Percentiles rank a stretch among this genome's conserved stretches.
Evolutionary conservation across 2,888 invertebrate genomes (phyloP).

Genomic region (Tubiluchus corallicola): DNA sequence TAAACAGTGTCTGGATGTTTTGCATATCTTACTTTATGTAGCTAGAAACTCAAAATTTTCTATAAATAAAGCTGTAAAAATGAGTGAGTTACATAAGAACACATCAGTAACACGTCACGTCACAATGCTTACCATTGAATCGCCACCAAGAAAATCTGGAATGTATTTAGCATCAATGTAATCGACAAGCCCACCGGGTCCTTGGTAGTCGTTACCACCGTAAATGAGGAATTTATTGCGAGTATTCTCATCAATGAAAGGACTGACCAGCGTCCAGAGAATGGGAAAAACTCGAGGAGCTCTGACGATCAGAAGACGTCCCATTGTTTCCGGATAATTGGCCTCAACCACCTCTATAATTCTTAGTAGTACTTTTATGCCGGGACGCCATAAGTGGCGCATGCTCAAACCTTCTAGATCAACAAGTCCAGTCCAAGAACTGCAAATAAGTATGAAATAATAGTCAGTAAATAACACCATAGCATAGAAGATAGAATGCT

Average conservation of each 20-base stretch:
- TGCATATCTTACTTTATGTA: too few species aligned
- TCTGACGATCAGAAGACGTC: conserved; percentile 65
- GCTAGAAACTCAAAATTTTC: too few species aligned
- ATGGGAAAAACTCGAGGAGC: conserved; percentile 88
- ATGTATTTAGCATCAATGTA: conserved; percentile 66
- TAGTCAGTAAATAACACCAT: too few species aligned
- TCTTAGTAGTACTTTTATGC: conserved; percentile 43
- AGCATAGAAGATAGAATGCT: too few species aligned
- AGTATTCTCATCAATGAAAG: conserved; percentile 86
- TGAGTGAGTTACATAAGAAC: too few species aligned
- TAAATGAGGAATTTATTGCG: conserved; percentile 50
- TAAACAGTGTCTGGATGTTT: too few species aligned
- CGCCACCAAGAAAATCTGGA: conserved; percentile 80
- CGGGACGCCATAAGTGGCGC: conserved; percentile 86
- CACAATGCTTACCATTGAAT: conserved; percentile 56
- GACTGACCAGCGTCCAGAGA: conserved; percentile 81
- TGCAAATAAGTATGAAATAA: too few species aligned
- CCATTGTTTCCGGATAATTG: conserved; percentile 90
- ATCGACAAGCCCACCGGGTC: conserved; percentile 57
- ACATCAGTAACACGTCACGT: too few species aligned
- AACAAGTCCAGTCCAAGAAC: conserved; percentile 71
- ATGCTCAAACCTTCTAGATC: conserved; percentile 85
- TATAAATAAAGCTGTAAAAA: too few species aligned
- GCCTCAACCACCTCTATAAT: conserved; percentile 71
- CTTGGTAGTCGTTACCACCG: conserved; percentile 68